A percentile compares a stretch with the other conserved stretches of the same genome.
Evolutionary conservation across 2,888 invertebrate genomes (phyloP).

Genomic region (Argyra leucocephala): DNA sequence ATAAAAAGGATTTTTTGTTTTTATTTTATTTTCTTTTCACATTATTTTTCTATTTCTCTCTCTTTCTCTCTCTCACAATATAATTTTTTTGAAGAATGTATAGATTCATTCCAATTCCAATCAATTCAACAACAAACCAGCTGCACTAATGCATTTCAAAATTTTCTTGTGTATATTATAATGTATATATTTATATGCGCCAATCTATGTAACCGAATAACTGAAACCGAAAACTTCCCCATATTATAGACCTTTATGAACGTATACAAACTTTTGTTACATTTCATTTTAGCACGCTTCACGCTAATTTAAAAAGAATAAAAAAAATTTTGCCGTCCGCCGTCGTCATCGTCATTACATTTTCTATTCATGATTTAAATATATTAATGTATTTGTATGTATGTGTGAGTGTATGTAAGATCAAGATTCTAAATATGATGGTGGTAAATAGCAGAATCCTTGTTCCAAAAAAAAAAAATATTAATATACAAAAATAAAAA

Average conservation of each 20-base stretch:
- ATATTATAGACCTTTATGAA: not conserved
- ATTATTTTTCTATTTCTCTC: too few relatives aligned
- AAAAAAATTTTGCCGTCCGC: not conserved
- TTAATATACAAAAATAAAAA: too few relatives aligned
- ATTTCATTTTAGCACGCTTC: slow-evolving; percentile 1
- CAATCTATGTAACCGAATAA: not conserved
- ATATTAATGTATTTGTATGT: too few relatives aligned
- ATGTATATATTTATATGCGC: not conserved
- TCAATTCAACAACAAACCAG: not conserved
- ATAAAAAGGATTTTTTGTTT: not conserved
- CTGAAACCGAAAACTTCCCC: not conserved
- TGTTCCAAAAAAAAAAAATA: too few relatives aligned
- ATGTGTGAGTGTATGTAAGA: too few relatives aligned
- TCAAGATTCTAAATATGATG: too few relatives aligned
- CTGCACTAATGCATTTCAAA: not conserved
- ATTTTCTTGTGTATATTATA: too few relatives aligned
- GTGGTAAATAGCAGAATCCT: too few relatives aligned
- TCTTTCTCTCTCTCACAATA: too few relatives aligned
- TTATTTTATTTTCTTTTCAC: not conserved
- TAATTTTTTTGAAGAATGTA: too few relatives aligned
- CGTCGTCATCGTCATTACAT: not conserved
- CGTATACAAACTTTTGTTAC: slow-evolving; percentile 7
- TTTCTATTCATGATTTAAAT: too few relatives aligned
- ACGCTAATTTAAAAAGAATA: not conserved
- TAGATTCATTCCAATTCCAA: too few relatives aligned